Percentiles rank a stretch among this genome's conserved stretches.
Conservation (phyloP, 37 sponge, comb jelly and placozoan genomes). For the Theonella swinhoei region DNA sequence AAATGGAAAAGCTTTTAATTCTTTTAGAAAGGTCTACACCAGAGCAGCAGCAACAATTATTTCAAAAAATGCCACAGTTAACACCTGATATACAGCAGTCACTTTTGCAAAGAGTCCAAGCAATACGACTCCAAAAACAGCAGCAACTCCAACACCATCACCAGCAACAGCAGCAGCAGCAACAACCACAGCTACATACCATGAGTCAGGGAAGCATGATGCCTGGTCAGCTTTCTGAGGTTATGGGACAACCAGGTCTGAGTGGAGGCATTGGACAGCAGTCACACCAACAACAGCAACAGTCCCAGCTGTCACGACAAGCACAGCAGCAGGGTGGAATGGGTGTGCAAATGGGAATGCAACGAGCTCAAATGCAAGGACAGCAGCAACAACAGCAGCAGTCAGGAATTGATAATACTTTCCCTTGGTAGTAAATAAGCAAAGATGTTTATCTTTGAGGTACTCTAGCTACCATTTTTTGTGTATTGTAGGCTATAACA, state of each 20-base stretch:
- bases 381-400: conserved; percentile 49
- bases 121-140: background rate
- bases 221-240: background rate
- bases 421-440: too few relatives aligned
- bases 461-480: too few relatives aligned
- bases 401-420: too few relatives aligned
- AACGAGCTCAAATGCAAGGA: background rate
- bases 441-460: too few relatives aligned
- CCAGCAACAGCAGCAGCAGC: conserved; percentile 9
- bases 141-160: background rate
- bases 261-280: conserved; percentile 21
- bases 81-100: background rate
- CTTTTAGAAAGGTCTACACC: background rate
- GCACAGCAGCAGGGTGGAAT: conserved; percentile 12
- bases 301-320: background rate
- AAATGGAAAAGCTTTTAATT: background rate
- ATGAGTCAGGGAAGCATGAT: conserved; percentile 5
- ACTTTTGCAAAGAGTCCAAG: background rate
- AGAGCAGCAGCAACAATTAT: background rate
- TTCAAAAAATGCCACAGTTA: background rate
- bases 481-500: too few relatives aligned
- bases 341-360: background rate
- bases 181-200: conserved; percentile 8
- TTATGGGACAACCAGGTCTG: conserved; percentile 5
- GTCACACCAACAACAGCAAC: conserved; percentile 2